Evolutionary conservation across 2,797 vertebrate genomes (phyloP).

Genomic region (Sarcophilus harrisii): DNA sequence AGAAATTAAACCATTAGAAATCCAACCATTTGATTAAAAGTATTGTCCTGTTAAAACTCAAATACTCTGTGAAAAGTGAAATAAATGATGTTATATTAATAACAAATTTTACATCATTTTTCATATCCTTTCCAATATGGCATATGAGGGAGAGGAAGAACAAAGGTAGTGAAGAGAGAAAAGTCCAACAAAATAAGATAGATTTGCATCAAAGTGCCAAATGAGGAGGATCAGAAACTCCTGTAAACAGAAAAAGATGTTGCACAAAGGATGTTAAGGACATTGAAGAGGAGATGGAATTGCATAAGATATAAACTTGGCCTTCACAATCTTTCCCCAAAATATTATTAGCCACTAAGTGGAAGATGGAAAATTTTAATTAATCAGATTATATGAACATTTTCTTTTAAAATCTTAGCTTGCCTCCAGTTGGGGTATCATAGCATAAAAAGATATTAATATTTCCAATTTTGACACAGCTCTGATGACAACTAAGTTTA

Average conservation of each 20-base stretch:
- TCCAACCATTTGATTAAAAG: background rate
- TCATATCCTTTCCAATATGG: background rate
- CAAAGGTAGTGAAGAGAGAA: background rate
- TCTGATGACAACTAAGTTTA: conserved; percentile 58
- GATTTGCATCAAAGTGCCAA: background rate
- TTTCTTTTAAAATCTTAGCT: conserved; percentile 74
- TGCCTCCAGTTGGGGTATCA: conserved; percentile 62
- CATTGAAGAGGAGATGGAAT: background rate
- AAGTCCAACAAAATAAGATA: background rate
- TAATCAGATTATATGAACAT: conserved; percentile 67
- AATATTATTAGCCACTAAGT: conserved; percentile 58
- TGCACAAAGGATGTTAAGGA: background rate
- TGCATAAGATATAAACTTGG: conserved; percentile 27
- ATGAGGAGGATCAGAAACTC: background rate
- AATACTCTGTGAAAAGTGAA: background rate
- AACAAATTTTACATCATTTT: background rate
- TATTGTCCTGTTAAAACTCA: background rate
- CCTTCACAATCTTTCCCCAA: conserved; percentile 26
- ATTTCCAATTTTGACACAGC: conserved; percentile 65
- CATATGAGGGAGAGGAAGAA: background rate
- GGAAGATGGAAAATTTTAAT: conserved; percentile 10
- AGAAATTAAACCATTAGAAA: conserved; percentile 30
- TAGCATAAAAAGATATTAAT: conserved; percentile 69
- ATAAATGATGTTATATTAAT: background rate
- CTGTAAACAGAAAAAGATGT: background rate